phyloP scores from a whole-genome alignment of 2,888 invertebrate genomes.

The Drosophila sordidapex region DNA sequence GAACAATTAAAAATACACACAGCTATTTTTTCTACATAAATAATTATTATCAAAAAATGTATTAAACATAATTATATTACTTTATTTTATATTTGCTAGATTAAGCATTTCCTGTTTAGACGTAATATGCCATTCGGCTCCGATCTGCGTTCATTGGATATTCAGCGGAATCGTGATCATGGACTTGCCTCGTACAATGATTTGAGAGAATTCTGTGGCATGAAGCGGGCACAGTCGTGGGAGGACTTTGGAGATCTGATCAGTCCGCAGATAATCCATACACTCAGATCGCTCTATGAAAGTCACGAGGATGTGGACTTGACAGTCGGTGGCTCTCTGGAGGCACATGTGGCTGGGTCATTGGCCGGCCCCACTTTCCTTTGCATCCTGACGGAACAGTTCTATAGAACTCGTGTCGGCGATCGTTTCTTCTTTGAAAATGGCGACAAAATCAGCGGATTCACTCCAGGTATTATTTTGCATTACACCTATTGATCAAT shows the following conservation, averaged over 20 bases:
- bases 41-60: neutral
- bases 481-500: neutral
- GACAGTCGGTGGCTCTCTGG: slow-evolving; percentile 93
- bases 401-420: slow-evolving; percentile 92
- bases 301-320: slow-evolving; percentile 93
- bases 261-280: slow-evolving; percentile 87
- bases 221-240: slow-evolving; percentile 89
- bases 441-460: slow-evolving; percentile 87
- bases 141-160: slow-evolving; percentile 92
- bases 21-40: neutral
- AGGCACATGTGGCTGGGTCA: slow-evolving; percentile 90
- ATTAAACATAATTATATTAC: neutral
- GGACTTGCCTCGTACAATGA: slow-evolving; percentile 92
- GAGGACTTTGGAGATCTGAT: slow-evolving; percentile 90
- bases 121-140: slow-evolving; percentile 90
- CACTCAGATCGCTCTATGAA: slow-evolving; percentile 88
- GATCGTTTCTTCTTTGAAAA: slow-evolving; percentile 95
- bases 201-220: slow-evolving; percentile 91
- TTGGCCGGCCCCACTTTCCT: slow-evolving; percentile 94
- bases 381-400: slow-evolving; percentile 94
- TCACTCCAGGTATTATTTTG: slow-evolving; percentile 86
- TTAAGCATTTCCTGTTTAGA: slow-evolving; percentile 89
- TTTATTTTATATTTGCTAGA: slow-evolving; percentile 83
- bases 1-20: neutral
- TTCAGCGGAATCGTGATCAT: slow-evolving; percentile 95